phyloP scores from a whole-genome alignment of 2,888 invertebrate species.

The Acronicta psi region DNA sequence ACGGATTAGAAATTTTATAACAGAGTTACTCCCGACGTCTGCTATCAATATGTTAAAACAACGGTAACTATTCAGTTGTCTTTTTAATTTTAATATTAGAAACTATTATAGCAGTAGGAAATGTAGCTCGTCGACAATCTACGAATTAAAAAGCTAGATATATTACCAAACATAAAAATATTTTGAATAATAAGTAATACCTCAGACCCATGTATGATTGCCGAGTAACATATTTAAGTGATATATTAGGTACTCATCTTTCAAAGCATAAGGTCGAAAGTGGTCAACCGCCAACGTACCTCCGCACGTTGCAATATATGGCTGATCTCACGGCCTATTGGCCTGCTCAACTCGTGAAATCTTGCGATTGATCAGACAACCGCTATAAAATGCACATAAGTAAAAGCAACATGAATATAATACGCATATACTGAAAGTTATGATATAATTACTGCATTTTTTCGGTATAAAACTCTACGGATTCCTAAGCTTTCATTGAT shows the following conservation, averaged over 20 bases:
- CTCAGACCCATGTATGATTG: background rate
- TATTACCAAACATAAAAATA: background rate
- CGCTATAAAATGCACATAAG: no score
- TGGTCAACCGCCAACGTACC: background rate
- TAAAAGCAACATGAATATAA: no score
- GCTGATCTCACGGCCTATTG: no score
- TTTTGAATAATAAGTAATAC: background rate
- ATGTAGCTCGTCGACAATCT: background rate
- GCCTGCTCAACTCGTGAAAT: no score
- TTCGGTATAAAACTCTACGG: conserved; percentile 9
- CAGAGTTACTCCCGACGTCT: conserved; percentile 28
- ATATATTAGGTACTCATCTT: background rate
- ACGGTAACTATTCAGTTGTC: conserved; percentile 50
- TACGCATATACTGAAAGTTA: no score
- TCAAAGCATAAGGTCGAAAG: background rate
- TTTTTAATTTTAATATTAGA: conserved; percentile 30
- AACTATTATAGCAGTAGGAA: background rate
- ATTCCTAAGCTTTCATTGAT: conserved; percentile 5
- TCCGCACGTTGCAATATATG: background rate
- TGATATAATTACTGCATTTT: background rate
- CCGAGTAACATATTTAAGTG: background rate
- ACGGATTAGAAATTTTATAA: conserved; percentile 55
- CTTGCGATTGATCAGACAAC: no score
- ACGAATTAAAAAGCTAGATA: background rate
- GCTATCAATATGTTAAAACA: conserved; percentile 41